Evolutionary conservation across 2,888 invertebrate species (phyloP), one percentile per base, ranked within the genome.

Genomic region (Tortrix viridana): DNA sequence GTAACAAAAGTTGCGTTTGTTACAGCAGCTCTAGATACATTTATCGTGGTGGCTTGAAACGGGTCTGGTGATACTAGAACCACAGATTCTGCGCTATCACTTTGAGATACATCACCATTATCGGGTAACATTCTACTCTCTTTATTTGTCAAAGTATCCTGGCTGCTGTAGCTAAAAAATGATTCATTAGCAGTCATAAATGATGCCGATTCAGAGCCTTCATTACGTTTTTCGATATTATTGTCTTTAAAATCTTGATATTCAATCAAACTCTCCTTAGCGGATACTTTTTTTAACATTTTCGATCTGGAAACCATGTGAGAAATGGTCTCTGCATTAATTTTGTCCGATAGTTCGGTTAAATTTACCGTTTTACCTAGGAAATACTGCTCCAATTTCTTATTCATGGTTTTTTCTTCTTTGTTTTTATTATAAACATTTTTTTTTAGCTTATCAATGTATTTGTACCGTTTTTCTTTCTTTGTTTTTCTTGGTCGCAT

Each of bases 21-120:
- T 22, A 82, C 69, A 26, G 82, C 75, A n/a, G 84, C 83, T 46
- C 85, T 68, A 38, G 82, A 76, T 3, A 84, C 74, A 61, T 81
- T 85, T 2, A 86, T 73, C 0, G 81, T 48, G 47, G 84, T 79
- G 43, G 71, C 72, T 69, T 81, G 81, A 57, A 73, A 84, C 3
- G 76, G 72, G 16, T 63, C 69, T 46, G 70, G 57, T 32, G 67
- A 14, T 9, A 72, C 59, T 57, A 71, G 61, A 5, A 72, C 62
- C 0, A 70, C 61, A 4, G 79, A 76, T 54, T 65, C 67, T n/a
- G 66, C 52, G 16, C 66, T 65, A 46, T 69, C 60, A 14, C 67
- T 22, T 46, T 66, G 71, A 61, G 54, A 26, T 9, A 62, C 26
- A 26, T 74, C 69, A 37, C 73, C 71, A 53, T 66, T 58, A 7